Evolutionary conservation across 2,888 invertebrate species (phyloP).

Genomic region (Patella caerulea): DNA sequence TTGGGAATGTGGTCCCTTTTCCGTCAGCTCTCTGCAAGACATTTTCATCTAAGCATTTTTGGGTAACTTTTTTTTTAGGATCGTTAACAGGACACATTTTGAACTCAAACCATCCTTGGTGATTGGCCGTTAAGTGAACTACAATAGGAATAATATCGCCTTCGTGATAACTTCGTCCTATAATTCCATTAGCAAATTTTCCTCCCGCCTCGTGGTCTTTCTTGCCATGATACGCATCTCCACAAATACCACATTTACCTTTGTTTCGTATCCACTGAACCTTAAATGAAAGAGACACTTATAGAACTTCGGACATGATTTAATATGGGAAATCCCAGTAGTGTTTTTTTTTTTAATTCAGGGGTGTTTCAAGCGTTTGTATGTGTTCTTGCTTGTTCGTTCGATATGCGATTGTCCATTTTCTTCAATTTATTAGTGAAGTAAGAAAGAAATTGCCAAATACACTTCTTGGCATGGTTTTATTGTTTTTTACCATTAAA

Average conservation of each 20-base stretch:
- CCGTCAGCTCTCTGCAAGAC: constrained; percentile 59
- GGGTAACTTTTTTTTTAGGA: constrained; percentile 51
- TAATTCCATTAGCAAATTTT: constrained; percentile 63
- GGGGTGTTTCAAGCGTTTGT: too few species aligned
- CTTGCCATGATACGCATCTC: constrained; percentile 80
- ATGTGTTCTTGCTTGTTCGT: too few species aligned
- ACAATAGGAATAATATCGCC: constrained; percentile 66
- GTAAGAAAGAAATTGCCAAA: too few species aligned
- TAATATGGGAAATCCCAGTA: too few species aligned
- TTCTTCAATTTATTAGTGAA: too few species aligned
- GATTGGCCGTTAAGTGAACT: constrained; percentile 68
- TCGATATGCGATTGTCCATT: too few species aligned
- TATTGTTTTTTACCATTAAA: too few species aligned
- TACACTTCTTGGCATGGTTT: too few species aligned
- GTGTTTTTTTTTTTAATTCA: too few species aligned
- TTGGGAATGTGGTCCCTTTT: constrained; percentile 38
- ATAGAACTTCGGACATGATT: too few species aligned
- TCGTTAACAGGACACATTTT: constrained; percentile 66
- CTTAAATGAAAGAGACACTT: constrained; percentile 36
- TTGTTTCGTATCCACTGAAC: constrained; percentile 60
- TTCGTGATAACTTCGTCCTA: constrained; percentile 60
- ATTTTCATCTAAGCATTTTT: constrained; percentile 66
- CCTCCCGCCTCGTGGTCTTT: constrained; percentile 66
- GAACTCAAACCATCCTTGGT: constrained; percentile 70
- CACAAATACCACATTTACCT: constrained; percentile 91